Evolutionary conservation across 2,113 vertebrate species (phyloP), one percentile per base, ranked within the genome.

Genomic region (Oceanodroma tethys): DNA sequence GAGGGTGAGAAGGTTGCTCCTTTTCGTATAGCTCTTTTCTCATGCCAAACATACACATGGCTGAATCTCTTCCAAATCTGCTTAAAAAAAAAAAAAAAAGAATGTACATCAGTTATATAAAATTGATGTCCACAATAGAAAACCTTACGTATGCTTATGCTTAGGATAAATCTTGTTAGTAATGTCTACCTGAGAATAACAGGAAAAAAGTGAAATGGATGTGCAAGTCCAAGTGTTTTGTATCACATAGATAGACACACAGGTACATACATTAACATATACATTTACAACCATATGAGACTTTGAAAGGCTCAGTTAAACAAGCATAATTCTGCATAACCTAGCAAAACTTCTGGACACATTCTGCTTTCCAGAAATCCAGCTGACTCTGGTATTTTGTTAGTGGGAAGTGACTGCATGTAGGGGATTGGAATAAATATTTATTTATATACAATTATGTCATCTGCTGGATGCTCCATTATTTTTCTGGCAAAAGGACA

Each of bases 351-450:
- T 66, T 83, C 42, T 86, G 60, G 43, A 80, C 42, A 40, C 70
- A 47, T 75, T 86, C 70, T 81, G 76, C 71, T 80, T 60, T 95
- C 47, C 72, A 95, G 95, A 86, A 74, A 62, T 55, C 84, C 43
- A 95, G 43, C 71, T 93, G 90, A 91, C 36, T 90, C 36, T 66
- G 52, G 14, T 87, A 81, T 89, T 95, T 92, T 81, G 42, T 88
- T 85, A 87, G 76, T 67, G 72, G 36, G 80, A 79, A 95, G 52
- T 36, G 45, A 72, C 75, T 89, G 74, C 68, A 66, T 65, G 68
- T n/a, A 75, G 68, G 67, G 75, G 55, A 88, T 93, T 91, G 93
- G 66, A 53, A 38, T 93, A 93, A 91, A 91, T 81, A 79, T 92
- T 91, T 87, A 90, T 88, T 82, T 90, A 79, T 81, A 53, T 71